These are phyloP conservation scores for Oopsacas minuta DNA, from an alignment of 37 sponge, comb jelly and placozoan genomes.

Conservation along the genomic window DNA sequence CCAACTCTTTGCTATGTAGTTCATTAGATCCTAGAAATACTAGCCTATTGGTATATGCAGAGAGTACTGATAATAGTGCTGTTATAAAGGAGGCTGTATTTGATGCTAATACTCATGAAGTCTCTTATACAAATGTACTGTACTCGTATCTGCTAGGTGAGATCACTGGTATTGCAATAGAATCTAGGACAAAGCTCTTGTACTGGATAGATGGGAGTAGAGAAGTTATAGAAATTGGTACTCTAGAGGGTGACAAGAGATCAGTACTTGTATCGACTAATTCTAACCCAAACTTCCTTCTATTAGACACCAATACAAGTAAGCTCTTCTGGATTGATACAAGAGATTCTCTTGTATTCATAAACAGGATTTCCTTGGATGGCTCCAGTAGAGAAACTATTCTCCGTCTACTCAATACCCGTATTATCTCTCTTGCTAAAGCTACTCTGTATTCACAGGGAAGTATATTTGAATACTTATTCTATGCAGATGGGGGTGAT, in stretches of 20 bases:
- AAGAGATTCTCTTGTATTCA: background rate
- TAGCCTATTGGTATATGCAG: background rate
- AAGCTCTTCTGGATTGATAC: background rate
- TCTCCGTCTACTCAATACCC: background rate
- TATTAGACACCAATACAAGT: background rate
- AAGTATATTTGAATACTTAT: background rate
- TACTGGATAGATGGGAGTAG: background rate
- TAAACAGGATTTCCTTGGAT: background rate
- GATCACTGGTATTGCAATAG: background rate
- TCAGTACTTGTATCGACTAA: background rate
- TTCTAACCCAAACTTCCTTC: background rate
- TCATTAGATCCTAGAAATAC: background rate
- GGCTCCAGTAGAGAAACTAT: background rate
- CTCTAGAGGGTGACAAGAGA: background rate
- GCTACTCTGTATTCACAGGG: background rate
- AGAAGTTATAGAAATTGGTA: background rate
- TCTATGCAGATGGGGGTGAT: background rate
- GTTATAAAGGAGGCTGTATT: background rate
- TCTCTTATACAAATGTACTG: background rate
- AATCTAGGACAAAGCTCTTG: background rate
- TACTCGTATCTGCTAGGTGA: background rate
- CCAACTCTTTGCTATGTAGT: background rate
- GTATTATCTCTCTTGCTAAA: background rate
- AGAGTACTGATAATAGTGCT: background rate
- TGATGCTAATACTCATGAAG: background rate